These are phyloP conservation scores for Equus przewalskii DNA, from an alignment of 2,113 vertebrate species.

Conservation along the genomic window DNA sequence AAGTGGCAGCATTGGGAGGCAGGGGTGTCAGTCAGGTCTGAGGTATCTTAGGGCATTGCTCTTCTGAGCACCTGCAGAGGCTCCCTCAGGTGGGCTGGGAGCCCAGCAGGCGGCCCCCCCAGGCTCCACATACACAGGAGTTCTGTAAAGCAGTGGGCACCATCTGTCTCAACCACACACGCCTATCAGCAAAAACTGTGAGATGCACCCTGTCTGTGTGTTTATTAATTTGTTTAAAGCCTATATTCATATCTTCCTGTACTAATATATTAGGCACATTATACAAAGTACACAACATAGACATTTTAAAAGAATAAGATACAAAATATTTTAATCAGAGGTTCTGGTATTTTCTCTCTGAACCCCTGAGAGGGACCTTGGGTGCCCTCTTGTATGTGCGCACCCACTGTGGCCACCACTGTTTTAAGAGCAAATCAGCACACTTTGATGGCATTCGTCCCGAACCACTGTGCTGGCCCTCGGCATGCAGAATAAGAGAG, in stretches of 20 bases:
- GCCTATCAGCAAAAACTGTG: not conserved
- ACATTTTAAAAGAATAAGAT: not conserved
- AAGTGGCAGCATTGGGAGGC: not conserved
- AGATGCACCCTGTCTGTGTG: not conserved
- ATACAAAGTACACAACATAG: not conserved
- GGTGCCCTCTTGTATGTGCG: not conserved
- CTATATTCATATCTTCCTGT: not conserved
- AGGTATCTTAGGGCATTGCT: not conserved
- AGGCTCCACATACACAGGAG: accelerated
- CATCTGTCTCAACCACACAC: not conserved
- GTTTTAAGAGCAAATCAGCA: not conserved
- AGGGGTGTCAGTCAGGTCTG: not conserved
- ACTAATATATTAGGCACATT: not conserved
- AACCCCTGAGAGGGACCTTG: not conserved
- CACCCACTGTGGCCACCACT: not conserved
- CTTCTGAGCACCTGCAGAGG: not conserved
- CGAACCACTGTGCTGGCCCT: not conserved
- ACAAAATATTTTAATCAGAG: not conserved
- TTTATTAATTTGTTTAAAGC: not conserved
- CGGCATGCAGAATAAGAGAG: not conserved
- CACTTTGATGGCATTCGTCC: not conserved
- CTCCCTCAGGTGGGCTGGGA: not conserved
- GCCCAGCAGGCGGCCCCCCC: not conserved
- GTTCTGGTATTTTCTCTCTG: constrained; percentile 39
- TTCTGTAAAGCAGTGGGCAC: not conserved